Evolutionary conservation across 1,140 invertebrate genomes (phyloP), one percentile per base, ranked within the genome.

Genomic region (Cydia splendana): DNA sequence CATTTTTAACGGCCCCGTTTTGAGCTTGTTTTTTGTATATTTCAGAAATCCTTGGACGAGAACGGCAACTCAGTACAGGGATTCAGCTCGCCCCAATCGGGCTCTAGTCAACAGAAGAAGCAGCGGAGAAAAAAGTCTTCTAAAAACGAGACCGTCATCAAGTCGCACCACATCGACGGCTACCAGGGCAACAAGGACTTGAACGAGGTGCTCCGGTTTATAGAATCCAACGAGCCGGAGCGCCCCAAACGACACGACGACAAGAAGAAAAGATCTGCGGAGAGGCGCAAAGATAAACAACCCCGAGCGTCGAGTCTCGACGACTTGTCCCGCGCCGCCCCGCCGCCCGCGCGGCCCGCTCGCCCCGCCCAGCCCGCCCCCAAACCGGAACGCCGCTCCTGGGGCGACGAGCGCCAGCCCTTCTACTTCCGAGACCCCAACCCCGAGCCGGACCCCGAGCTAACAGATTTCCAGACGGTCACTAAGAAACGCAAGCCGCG

Each of bases 401-500:
- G 95, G 94, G 94, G 94, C 3, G 94, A 93, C 34, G 94, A 95
- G n/a, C 15, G 65, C 0, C 15, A 65, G 24, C 20, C 20, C 28
- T 38, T 34, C 71, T 74, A 74, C 57, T 65, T 42, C 53, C 38
- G 53, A 73, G 53, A 78, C 51, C 67, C 51, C 34, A 62, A 67
- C 2, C 73, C 78, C 65, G 75, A 76, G 34, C 69, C 57, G 34
- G 30, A 73, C 4, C 90, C 74, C 48, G 94, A 94, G 85, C 92
- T 91, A 18, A 89, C 93, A 1, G 96, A 96, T 75, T 96, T 96
- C 88, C 94, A 95, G 81, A 95, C 96, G 28, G 96, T 96, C 62
- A 96, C 95, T 10, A 96, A 96, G 81, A 96, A 96, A 81, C 96
- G 96, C 82, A 95, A 95, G 78, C 95, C 94, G 80, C 95, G 96